These are phyloP conservation scores for Ganaspis sp. DNA, from an alignment of 1,140 invertebrate genomes.

Conservation along the genomic window DNA sequence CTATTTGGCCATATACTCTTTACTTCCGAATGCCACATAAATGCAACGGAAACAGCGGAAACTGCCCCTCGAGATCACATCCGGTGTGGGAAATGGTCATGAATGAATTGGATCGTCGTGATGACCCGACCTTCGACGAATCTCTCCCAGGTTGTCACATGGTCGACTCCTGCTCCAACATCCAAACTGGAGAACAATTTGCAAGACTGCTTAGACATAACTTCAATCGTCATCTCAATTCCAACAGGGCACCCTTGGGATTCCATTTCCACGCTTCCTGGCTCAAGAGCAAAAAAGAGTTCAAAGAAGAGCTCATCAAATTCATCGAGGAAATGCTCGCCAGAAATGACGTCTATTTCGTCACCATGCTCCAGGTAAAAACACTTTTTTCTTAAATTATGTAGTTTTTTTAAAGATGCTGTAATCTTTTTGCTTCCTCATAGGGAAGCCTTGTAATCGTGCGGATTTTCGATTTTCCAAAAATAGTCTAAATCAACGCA, in stretches of 20 bases:
- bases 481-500: too few species aligned
- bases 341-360: constrained; percentile 95
- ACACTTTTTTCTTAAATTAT: too few species aligned
- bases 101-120: constrained; percentile 94
- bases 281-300: constrained; percentile 96
- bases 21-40: constrained; percentile 97
- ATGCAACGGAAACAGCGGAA: constrained; percentile 94
- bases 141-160: constrained; percentile 94
- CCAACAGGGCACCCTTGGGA: constrained; percentile 94
- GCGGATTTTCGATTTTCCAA: too few species aligned
- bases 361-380: constrained; percentile 89
- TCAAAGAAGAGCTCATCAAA: constrained; percentile 92
- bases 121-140: constrained; percentile 94
- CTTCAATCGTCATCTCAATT: constrained; percentile 94
- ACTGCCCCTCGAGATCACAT: constrained; percentile 92
- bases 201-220: constrained; percentile 92
- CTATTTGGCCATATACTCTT: constrained; percentile 96
- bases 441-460: too few species aligned
- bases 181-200: constrained; percentile 92
- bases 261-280: constrained; percentile 97
- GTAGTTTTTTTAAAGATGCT: too few species aligned
- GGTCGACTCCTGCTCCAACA: constrained; percentile 95
- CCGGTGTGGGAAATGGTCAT: constrained; percentile 97
- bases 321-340: constrained; percentile 95
- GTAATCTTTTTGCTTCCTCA: too few species aligned